Evolutionary conservation across 2,888 invertebrate genomes (phyloP).

Genomic region (Heliconius hortense): DNA sequence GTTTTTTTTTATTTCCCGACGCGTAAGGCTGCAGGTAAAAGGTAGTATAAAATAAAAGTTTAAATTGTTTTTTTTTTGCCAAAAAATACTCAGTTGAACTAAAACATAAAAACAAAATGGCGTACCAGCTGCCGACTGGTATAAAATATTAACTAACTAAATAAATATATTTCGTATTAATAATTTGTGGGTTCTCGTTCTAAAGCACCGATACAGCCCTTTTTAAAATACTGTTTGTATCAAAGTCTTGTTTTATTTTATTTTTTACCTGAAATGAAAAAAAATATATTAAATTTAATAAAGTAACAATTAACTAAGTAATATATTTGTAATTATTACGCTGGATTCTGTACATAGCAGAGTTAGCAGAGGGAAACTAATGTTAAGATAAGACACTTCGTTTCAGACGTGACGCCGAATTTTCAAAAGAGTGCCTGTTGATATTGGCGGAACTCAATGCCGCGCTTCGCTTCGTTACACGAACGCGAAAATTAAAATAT

Average conservation of each 20-base stretch:
- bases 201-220: conserved; percentile 14
- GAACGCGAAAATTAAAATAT: neutral
- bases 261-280: neutral
- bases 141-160: conserved; percentile 9
- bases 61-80: neutral
- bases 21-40: no score
- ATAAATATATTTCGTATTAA: conserved; percentile 23
- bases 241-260: neutral
- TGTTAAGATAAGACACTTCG: neutral
- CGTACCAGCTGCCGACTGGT: conserved; percentile 21
- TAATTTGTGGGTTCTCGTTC: conserved; percentile 16
- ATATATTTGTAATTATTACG: no score
- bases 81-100: conserved; percentile 10
- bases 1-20: no score
- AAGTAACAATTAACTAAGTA: no score
- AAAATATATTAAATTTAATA: neutral
- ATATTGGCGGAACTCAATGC: neutral
- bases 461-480: neutral
- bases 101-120: conserved; percentile 20
- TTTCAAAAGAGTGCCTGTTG: neutral
- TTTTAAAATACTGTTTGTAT: conserved; percentile 10
- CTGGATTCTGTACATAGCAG: neutral
- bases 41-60: no score
- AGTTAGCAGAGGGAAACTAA: neutral
- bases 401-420: neutral